Base-by-base conservation (phyloP, 2,113 vertebrate species). In the Origma solitaria region DNA sequence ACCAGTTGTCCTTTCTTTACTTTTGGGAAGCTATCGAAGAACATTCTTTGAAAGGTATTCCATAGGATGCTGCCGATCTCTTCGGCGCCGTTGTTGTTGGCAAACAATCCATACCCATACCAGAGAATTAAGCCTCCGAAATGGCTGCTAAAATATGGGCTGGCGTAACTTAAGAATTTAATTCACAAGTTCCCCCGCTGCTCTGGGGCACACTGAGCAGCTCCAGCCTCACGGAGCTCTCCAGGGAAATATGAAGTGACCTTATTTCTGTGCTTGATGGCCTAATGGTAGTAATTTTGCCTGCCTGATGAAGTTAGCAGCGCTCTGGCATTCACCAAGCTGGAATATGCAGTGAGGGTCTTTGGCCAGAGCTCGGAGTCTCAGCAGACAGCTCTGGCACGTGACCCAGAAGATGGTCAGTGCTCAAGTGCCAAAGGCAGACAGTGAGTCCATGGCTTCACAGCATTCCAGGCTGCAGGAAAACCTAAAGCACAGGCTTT, bases 21-120 rank as follows among this genome's bases (percentile, higher is more conserved):
- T 91, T 35, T 65, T 92, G 95, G 80, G 88, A 95, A 92, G 85
- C 47, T 45, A 69, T 85, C 38, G 54, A 64, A 89, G 92, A 75
- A 61, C 37, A 35, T 76, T 81, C 62, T 85, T 95, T 84, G 96
- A 97, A 97, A 96, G 81, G 81, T 91, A 80, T 94, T 95, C 88
- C 72, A 35, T 94, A 5, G 21, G 79, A 94, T 56, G 20, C 71
- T 73, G 82, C 69, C 0, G 38, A 54, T 79, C 45, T 87, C 77
- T 92, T 75, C 86, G 82, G 72, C 7, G 1, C 73, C 95, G 61
- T 78, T 95, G 75, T 42, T 56, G 16, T 68, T 96, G 95, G 94
- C 96, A 97, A 93, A 89, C 49, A 82, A 75, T 75, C 79, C 8
- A 0, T 80, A 81, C 57, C 88, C 73, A 53, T 61, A 76, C 47